Percentiles rank a stretch among this genome's conserved stretches.
Evolutionary conservation across 2,888 invertebrate genomes (phyloP).

Genomic region (Mythimna vitellina): DNA sequence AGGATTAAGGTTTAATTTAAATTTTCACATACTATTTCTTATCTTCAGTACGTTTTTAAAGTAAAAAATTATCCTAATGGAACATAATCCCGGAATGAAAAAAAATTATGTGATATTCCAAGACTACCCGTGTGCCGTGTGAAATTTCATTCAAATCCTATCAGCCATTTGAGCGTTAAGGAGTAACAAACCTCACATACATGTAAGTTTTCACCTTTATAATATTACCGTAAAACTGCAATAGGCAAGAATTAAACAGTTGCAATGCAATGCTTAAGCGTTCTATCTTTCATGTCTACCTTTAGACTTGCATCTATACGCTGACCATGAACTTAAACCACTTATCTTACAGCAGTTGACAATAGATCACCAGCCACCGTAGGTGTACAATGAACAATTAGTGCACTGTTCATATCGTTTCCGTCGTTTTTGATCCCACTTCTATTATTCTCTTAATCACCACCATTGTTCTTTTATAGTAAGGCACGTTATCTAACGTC

Average conservation of each 20-base stretch:
- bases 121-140: no score
- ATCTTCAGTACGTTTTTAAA: no score
- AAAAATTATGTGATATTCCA: no score
- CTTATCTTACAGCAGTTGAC: constrained; percentile 32
- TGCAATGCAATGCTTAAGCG: background rate
- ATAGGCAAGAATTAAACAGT: background rate
- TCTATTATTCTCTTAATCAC: constrained; percentile 54
- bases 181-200: no score
- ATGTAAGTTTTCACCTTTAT: no score
- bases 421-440: constrained; percentile 45
- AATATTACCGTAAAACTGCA: background rate
- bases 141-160: no score
- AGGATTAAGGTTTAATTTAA: background rate
- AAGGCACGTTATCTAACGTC: constrained; percentile 43
- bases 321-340: constrained; percentile 47
- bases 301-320: constrained; percentile 17
- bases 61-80: no score
- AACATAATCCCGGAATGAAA: no score
- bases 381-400: constrained; percentile 56
- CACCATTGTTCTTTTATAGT: constrained; percentile 55
- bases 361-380: constrained; percentile 48
- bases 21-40: background rate
- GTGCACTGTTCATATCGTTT: constrained; percentile 48
- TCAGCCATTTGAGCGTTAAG: no score
- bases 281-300: background rate